These are phyloP conservation scores for Labeo rohita DNA, from an alignment of 2,113 vertebrate genomes.

Conservation along the genomic window DNA sequence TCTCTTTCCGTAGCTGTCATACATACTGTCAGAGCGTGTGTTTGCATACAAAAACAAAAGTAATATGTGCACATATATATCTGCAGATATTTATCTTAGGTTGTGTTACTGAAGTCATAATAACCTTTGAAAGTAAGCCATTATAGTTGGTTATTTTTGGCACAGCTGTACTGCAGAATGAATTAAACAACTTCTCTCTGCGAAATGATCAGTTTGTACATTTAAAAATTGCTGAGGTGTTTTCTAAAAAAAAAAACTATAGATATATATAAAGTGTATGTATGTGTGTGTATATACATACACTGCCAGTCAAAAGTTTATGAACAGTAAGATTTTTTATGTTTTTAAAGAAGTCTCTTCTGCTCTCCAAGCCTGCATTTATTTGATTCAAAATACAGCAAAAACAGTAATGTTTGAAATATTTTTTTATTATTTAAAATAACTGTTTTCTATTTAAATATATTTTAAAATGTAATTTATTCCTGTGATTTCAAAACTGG, in stretches of 20 bases:
- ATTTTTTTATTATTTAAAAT: too few relatives aligned
- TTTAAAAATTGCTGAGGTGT: not conserved
- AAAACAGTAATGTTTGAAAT: too few relatives aligned
- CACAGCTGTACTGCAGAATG: not conserved
- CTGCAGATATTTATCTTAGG: not conserved
- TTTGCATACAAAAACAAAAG: not conserved
- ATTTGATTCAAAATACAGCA: too few relatives aligned
- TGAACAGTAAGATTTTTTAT: too few relatives aligned
- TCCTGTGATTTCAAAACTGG: too few relatives aligned
- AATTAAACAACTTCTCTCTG: not conserved
- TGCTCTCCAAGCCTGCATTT: too few relatives aligned
- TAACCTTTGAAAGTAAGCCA: not conserved
- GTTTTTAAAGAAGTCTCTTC: too few relatives aligned
- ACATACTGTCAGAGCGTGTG: not conserved
- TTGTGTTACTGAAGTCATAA: not conserved
- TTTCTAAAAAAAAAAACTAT: not conserved
- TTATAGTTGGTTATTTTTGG: constrained; percentile 22
- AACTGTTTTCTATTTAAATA: too few relatives aligned
- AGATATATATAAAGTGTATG: too few relatives aligned
- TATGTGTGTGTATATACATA: too few relatives aligned
- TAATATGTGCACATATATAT: not conserved
- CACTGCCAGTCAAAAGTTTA: too few relatives aligned
- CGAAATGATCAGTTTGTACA: not conserved
- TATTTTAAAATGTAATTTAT: too few relatives aligned
- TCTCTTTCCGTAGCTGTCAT: not conserved